These are phyloP conservation scores for Ectemnius cavifrons DNA, from an alignment of 2,888 invertebrate genomes.

Conservation along the genomic window DNA sequence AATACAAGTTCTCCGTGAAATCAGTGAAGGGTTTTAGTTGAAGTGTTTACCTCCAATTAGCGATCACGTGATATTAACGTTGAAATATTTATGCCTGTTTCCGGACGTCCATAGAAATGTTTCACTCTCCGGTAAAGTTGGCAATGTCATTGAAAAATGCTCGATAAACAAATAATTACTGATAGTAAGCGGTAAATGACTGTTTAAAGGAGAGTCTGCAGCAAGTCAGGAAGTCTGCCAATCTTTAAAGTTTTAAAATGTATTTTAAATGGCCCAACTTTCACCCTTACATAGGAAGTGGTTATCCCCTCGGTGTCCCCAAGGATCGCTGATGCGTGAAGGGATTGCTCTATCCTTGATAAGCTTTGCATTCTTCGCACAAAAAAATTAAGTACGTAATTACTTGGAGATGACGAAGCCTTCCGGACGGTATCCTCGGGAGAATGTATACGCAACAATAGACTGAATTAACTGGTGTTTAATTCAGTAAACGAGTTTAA, in stretches of 20 bases:
- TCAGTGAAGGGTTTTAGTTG: no score
- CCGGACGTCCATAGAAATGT: conserved; percentile 36
- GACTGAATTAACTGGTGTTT: conserved; percentile 52
- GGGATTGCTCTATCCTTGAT: conserved; percentile 63
- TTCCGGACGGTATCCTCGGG: conserved; percentile 48
- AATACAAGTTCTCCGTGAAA: no score
- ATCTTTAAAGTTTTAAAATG: conserved; percentile 62
- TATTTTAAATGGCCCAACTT: conserved; percentile 53
- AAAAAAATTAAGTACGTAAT: conserved; percentile 74
- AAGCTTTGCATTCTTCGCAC: conserved; percentile 65
- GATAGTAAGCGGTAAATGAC: conserved; percentile 14
- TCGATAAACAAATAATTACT: background rate
- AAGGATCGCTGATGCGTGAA: conserved; percentile 54
- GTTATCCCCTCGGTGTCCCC: conserved; percentile 44
- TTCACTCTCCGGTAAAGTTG: no score
- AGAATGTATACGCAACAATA: conserved; percentile 63
- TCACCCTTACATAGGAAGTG: conserved; percentile 18
- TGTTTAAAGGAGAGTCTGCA: conserved; percentile 60
- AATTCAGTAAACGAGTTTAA: no score
- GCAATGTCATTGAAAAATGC: no score
- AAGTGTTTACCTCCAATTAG: conserved; percentile 63
- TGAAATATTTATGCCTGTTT: conserved; percentile 65
- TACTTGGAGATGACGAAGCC: conserved; percentile 72
- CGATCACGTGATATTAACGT: conserved; percentile 62
- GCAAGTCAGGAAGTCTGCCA: conserved; percentile 42